Evolutionary conservation across 2,888 invertebrate genomes (phyloP).

Genomic region (Chelonus formosanus): DNA sequence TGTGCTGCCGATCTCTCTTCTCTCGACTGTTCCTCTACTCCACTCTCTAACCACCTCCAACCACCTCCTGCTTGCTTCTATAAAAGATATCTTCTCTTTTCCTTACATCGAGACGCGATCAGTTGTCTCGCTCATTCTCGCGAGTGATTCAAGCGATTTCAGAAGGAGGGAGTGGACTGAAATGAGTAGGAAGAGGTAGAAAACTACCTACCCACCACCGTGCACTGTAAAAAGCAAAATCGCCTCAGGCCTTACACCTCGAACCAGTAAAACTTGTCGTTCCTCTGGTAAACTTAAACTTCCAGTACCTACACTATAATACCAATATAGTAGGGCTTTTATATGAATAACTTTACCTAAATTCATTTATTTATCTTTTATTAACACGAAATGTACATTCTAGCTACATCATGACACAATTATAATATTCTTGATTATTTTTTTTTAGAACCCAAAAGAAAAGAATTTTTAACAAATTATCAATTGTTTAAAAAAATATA

Average conservation of each 20-base stretch:
- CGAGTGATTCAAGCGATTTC: conserved; percentile 8
- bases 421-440: too few relatives aligned
- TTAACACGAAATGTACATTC: too few relatives aligned
- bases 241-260: conserved; percentile 62
- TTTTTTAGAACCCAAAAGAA: too few relatives aligned
- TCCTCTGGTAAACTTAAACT: conserved; percentile 46
- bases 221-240: conserved; percentile 47
- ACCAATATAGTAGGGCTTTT: background rate
- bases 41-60: conserved; percentile 28
- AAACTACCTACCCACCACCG: conserved; percentile 43
- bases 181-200: conserved; percentile 25
- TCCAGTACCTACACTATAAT: background rate
- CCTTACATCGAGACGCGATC: background rate
- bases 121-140: conserved; percentile 5
- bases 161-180: conserved; percentile 15
- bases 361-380: background rate
- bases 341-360: background rate
- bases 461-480: too few relatives aligned
- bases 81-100: background rate
- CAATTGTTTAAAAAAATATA: too few relatives aligned
- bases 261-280: conserved; percentile 64
- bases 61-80: conserved; percentile 12
- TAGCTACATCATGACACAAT: too few relatives aligned
- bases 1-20: conserved; percentile 58
- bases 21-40: conserved; percentile 28